A percentile compares a stretch with the other conserved stretches of the same genome.
These are phyloP conservation scores for Bhutanitis thaidina DNA, from an alignment of 2,888 invertebrate species.

Conservation along the genomic window DNA sequence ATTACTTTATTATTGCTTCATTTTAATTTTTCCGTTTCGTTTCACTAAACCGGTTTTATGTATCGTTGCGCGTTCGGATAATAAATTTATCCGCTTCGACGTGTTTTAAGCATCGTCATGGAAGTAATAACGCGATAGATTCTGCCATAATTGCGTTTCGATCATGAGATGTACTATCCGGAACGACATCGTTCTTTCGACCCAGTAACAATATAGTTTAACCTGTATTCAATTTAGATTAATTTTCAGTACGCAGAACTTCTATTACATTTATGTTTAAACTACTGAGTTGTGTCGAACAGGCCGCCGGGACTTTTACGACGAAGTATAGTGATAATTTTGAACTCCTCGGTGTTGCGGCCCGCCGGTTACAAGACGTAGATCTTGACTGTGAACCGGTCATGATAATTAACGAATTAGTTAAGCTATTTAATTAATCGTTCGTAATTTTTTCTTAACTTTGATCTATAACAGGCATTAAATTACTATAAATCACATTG, in stretches of 20 bases:
- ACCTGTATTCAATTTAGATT: background rate
- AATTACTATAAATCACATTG: slow-evolving; percentile 18
- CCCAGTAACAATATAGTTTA: background rate
- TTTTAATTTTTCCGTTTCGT: no score
- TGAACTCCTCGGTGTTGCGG: slow-evolving; percentile 31
- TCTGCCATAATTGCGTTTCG: slow-evolving; percentile 43
- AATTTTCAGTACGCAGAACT: slow-evolving; percentile 21
- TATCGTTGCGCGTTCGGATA: background rate
- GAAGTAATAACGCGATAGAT: slow-evolving; percentile 45
- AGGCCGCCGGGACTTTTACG: slow-evolving; percentile 38
- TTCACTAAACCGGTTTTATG: background rate
- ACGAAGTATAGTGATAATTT: slow-evolving; percentile 46
- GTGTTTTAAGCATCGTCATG: slow-evolving; percentile 46
- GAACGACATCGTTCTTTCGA: background rate
- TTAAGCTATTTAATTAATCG: slow-evolving; percentile 44
- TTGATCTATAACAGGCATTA: slow-evolving; percentile 23
- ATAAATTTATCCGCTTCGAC: slow-evolving; percentile 2
- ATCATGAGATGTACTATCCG: slow-evolving; percentile 14
- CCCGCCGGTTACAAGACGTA: slow-evolving; percentile 28
- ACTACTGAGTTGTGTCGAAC: slow-evolving; percentile 3
- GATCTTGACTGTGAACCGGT: slow-evolving; percentile 35
- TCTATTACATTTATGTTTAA: slow-evolving; percentile 24
- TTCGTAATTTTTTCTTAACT: slow-evolving; percentile 35
- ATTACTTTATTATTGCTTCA: no score
- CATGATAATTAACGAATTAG: slow-evolving; percentile 51